A percentile compares a stretch with the other conserved stretches of the same genome.
phyloP scores from a whole-genome alignment of 2,888 invertebrate genomes.

The Axea sp. region DNA sequence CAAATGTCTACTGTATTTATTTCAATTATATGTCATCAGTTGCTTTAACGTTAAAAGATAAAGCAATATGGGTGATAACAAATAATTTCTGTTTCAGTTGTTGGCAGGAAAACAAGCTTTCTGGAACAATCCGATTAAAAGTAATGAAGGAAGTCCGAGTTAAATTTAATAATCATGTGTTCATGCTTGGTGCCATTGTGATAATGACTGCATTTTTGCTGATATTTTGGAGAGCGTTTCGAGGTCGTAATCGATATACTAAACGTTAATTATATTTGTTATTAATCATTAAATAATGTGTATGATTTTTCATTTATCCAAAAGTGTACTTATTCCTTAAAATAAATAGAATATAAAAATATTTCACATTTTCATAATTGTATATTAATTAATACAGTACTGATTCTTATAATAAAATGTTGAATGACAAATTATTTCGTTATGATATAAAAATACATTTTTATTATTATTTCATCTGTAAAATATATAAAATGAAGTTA shows the following conservation, averaged over 20 bases:
- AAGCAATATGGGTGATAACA: conserved; percentile 1
- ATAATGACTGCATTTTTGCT: conserved; percentile 77
- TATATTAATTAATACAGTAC: no score
- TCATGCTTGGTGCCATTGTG: conserved; percentile 79
- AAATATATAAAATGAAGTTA: no score
- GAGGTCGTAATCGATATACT: conserved; percentile 77
- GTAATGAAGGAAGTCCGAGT: conserved; percentile 80
- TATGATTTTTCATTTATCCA: no score
- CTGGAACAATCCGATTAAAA: conserved; percentile 82
- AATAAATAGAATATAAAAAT: no score
- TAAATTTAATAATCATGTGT: conserved; percentile 80
- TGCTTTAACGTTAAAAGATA: conserved; percentile 10
- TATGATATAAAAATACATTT: no score
- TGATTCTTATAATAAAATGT: no score
- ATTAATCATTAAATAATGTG: no score
- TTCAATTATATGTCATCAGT: not conserved
- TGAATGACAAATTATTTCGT: no score
- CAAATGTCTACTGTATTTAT: conserved; percentile 63
- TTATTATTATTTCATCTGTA: no score
- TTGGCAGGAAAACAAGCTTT: conserved; percentile 83
- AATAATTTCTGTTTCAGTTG: conserved; percentile 80
- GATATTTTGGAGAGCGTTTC: conserved; percentile 79
- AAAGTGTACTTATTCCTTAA: no score
- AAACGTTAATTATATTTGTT: conserved; percentile 64
- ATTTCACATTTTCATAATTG: no score